Evolutionary conservation across 2,797 vertebrate genomes (phyloP).

Genomic region (Hephaestus fuliginosus): DNA sequence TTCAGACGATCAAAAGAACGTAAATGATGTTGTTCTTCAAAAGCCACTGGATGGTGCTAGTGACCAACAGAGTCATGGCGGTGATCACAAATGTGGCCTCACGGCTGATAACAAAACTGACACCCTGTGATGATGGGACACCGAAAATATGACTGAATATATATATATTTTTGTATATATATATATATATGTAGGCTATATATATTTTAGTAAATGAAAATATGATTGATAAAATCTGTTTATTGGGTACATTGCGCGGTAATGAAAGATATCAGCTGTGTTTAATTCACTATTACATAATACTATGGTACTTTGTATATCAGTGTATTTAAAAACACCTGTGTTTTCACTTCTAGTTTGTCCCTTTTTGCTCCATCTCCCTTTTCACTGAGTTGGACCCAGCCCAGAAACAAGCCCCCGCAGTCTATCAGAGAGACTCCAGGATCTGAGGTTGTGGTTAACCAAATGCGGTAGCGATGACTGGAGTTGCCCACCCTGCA

Average conservation of each 20-base stretch:
- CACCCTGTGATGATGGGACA: conserved; percentile 34
- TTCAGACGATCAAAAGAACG: conserved; percentile 46
- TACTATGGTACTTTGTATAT: conserved; percentile 46
- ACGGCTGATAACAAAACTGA: conserved; percentile 46
- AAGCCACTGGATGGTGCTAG: conserved; percentile 83
- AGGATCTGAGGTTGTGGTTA: conserved; percentile 20
- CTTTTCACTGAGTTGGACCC: conserved; percentile 38
- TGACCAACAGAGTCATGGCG: conserved; percentile 67
- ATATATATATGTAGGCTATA: conserved; percentile 28
- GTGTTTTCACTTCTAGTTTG: conserved; percentile 21
- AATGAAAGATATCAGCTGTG: conserved; percentile 57
- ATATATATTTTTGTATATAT: conserved; percentile 26
- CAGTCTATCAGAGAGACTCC: conserved; percentile 1
- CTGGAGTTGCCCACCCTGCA: conserved; percentile 10
- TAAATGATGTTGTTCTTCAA: conserved; percentile 61
- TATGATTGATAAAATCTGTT: conserved; percentile 54
- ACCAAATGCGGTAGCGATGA: conserved; percentile 1
- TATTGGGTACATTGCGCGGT: conserved; percentile 43
- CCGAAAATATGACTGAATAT: conserved; percentile 23
- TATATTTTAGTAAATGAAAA: conserved; percentile 53
- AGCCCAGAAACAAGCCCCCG: conserved; percentile 67
- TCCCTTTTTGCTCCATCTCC: conserved; percentile 44
- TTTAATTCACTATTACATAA: conserved; percentile 63
- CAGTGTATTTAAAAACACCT: conserved; percentile 45
- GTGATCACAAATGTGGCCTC: conserved; percentile 49